Conservation (phyloP, 2,888 invertebrate species). For the Cheilosia grossa region DNA sequence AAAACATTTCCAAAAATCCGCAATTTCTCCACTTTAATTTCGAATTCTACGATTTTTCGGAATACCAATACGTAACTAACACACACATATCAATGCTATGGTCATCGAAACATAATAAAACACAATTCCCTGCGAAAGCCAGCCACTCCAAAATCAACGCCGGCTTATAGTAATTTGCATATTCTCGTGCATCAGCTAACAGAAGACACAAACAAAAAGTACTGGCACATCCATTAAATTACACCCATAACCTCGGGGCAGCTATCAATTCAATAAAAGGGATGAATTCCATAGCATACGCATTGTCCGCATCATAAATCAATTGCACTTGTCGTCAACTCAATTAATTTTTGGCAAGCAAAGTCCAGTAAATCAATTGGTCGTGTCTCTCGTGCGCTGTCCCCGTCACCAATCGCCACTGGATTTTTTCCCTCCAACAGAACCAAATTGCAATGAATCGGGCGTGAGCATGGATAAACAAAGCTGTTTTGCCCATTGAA, state of each 20-base stretch:
- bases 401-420: constrained; percentile 18
- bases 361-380: constrained; percentile 82
- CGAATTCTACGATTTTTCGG: too few relatives aligned
- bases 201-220: constrained; percentile 20
- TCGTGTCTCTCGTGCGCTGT: constrained; percentile 50
- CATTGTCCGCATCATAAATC: constrained; percentile 80
- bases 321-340: constrained; percentile 84
- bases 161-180: constrained; percentile 45
- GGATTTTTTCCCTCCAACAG: constrained; percentile 26
- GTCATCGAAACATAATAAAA: constrained; percentile 27
- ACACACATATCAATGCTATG: background rate
- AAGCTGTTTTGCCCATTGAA: constrained; percentile 51
- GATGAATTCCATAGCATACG: constrained; percentile 69
- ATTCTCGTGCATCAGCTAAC: constrained; percentile 7
- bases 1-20: too few relatives aligned
- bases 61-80: background rate
- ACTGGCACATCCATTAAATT: constrained; percentile 70
- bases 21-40: too few relatives aligned
- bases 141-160: background rate
- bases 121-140: background rate
- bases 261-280: constrained; percentile 71
- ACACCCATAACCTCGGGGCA: constrained; percentile 53
- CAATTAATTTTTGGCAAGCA: constrained; percentile 84
- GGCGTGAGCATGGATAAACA: constrained; percentile 70
- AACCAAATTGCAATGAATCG: constrained; percentile 54